phyloP scores from a whole-genome alignment of 2,113 vertebrate genomes.

The Ctenomys sociabilis region DNA sequence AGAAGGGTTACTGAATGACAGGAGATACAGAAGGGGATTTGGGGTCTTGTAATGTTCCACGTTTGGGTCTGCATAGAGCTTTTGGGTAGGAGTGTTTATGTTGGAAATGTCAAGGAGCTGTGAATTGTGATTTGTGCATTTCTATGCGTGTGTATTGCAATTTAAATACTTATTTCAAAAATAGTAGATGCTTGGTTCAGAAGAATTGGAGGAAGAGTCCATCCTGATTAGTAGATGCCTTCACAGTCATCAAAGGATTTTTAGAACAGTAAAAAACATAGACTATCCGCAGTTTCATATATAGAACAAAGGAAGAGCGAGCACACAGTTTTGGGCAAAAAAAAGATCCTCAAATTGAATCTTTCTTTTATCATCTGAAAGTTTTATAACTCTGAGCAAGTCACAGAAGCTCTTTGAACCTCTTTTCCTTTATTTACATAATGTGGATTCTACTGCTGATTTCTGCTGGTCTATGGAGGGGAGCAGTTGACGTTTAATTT shows the following conservation, averaged over 20 bases:
- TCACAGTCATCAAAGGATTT: neutral
- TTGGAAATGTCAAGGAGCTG: neutral
- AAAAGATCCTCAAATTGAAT: neutral
- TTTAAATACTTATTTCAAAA: neutral
- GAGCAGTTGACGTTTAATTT: no score
- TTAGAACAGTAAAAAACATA: neutral
- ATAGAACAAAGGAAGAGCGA: neutral
- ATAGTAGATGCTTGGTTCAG: neutral
- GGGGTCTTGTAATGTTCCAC: no score
- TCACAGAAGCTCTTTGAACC: neutral
- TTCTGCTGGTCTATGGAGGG: no score
- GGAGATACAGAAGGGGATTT: neutral
- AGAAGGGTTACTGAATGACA: no score
- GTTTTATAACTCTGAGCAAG: neutral
- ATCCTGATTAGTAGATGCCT: neutral
- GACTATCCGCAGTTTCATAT: neutral
- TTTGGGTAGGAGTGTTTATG: neutral
- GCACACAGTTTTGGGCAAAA: neutral
- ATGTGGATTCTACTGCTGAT: no score
- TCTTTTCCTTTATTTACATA: neutral
- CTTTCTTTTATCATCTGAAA: neutral
- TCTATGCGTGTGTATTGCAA: neutral
- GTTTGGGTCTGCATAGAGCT: neutral
- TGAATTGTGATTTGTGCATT: neutral
- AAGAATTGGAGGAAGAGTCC: neutral